These are phyloP conservation scores for Nothoprocta perdicaria DNA, from an alignment of 2,113 vertebrate genomes.

Conservation along the genomic window DNA sequence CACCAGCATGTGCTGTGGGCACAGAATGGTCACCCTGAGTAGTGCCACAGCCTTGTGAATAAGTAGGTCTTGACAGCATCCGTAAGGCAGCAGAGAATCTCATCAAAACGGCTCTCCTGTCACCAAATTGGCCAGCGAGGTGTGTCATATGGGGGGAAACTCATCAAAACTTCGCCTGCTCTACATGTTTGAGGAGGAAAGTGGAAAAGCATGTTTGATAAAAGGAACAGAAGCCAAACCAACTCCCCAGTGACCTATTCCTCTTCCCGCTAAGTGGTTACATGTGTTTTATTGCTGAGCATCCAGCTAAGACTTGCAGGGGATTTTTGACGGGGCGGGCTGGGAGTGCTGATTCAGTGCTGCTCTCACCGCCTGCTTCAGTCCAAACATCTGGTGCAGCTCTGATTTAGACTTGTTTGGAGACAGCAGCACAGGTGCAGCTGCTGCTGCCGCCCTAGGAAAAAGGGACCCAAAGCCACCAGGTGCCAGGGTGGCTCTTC, in stretches of 20 bases:
- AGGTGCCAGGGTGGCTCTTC: neutral
- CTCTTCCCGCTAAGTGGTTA: constrained; percentile 38
- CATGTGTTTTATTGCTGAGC: constrained; percentile 44
- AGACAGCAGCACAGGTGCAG: constrained; percentile 42
- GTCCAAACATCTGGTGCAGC: constrained; percentile 38
- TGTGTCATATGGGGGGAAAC: neutral
- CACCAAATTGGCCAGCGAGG: neutral
- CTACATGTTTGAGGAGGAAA: constrained; percentile 6
- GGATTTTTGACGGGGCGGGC: constrained; percentile 3
- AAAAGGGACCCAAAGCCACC: neutral
- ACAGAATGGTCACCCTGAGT: neutral
- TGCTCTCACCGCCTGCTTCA: constrained; percentile 39
- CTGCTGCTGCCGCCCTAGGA: neutral
- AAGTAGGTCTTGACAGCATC: neutral
- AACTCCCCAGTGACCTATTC: constrained; percentile 24
- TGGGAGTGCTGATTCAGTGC: constrained; percentile 45
- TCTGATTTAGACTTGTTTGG: constrained; percentile 54
- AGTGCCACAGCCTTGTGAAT: accelerated
- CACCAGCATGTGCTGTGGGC: neutral
- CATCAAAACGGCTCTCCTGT: neutral
- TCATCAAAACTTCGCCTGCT: neutral
- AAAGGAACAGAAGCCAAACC: constrained; percentile 30
- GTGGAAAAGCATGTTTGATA: constrained; percentile 42
- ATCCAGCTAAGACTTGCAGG: constrained; percentile 47
- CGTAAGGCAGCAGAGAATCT: neutral